These are phyloP conservation scores for Oenanthe melanoleuca DNA, from an alignment of 2,113 vertebrate species.

Conservation along the genomic window DNA sequence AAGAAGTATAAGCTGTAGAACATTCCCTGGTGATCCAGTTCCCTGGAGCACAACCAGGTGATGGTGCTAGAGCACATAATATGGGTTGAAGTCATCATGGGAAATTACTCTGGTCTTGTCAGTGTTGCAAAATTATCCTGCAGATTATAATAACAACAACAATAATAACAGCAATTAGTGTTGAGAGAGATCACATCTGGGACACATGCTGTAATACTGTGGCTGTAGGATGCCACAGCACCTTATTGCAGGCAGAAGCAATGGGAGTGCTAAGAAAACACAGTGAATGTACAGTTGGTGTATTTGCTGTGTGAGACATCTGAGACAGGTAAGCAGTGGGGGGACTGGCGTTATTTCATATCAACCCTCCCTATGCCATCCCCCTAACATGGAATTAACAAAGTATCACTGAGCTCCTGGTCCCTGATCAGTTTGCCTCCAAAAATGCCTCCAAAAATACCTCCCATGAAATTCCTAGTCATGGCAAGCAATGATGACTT, in stretches of 20 bases:
- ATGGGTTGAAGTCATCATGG: neutral
- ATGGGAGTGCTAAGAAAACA: neutral
- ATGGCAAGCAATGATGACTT: neutral
- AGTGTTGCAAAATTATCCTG: neutral
- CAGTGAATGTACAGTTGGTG: neutral
- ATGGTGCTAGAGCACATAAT: neutral
- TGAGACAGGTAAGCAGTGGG: neutral
- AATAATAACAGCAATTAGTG: neutral
- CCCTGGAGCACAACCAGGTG: neutral
- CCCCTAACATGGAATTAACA: neutral
- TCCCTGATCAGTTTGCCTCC: neutral
- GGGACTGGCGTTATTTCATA: rapidly evolving
- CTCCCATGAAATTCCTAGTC: neutral
- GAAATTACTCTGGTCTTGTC: neutral
- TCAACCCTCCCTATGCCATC: neutral
- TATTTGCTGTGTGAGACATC: neutral
- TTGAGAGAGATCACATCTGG: neutral
- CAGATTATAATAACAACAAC: neutral
- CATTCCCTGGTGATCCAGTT: neutral
- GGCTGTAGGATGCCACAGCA: neutral
- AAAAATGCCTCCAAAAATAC: neutral
- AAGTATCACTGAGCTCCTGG: neutral
- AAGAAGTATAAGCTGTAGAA: neutral
- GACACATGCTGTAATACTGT: neutral
- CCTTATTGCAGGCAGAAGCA: neutral